Conservation (phyloP, 2,888 invertebrate species). For the Sphinx pinastri region DNA sequence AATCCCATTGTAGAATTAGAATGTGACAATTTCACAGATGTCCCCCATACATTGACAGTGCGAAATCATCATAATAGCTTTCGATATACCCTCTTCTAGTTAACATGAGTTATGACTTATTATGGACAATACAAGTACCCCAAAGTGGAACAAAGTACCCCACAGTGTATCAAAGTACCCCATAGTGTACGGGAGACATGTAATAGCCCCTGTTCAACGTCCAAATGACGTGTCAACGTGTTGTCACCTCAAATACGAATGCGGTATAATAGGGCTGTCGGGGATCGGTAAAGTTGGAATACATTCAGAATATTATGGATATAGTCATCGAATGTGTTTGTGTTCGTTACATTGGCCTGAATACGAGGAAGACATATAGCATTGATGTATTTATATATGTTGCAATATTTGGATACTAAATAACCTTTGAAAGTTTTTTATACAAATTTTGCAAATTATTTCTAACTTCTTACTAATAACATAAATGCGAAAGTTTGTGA, state of each 20-base stretch:
- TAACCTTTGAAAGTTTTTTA: too few relatives aligned
- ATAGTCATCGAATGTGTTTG: neutral
- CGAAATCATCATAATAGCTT: constrained; percentile 65
- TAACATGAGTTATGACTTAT: constrained; percentile 80
- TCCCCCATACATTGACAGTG: constrained; percentile 48
- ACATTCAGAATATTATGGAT: too few relatives aligned
- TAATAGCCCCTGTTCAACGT: constrained; percentile 67
- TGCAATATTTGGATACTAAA: too few relatives aligned
- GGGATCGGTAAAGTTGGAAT: neutral
- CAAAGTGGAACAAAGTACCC: constrained; percentile 33
- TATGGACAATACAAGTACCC: constrained; percentile 49
- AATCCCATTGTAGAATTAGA: constrained; percentile 31
- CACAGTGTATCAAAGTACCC: constrained; percentile 28
- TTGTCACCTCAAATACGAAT: constrained; percentile 78
- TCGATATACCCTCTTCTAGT: constrained; percentile 68
- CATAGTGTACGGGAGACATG: constrained; percentile 51
- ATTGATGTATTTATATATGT: too few relatives aligned
- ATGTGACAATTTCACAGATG: constrained; percentile 69
- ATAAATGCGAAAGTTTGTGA: too few relatives aligned
- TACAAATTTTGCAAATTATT: too few relatives aligned
- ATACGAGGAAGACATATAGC: too few relatives aligned
- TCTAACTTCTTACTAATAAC: too few relatives aligned
- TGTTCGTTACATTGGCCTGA: neutral
- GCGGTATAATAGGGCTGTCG: constrained; percentile 52
- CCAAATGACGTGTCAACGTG: constrained; percentile 77